Evolutionary conservation across 2,113 vertebrate species (phyloP), one percentile per base, ranked within the genome.

Genomic region (Synchiropus splendidus): DNA sequence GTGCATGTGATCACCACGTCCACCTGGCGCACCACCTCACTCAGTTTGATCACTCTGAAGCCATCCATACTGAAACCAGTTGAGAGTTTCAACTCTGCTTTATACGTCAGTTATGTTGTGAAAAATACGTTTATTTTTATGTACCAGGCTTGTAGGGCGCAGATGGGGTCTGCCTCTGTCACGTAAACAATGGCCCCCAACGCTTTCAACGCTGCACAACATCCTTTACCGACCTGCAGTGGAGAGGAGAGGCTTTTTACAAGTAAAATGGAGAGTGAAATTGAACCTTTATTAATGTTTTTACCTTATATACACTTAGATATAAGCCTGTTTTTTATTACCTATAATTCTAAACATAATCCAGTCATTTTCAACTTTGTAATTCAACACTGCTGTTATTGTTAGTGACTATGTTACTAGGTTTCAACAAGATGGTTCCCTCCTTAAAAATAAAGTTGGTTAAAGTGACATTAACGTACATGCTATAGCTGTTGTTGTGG

Each of bases 1-100:
- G 94, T 97, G 74, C 94, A 97, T 59, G 94, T 96, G 78, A 98
- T 91, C 63, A 98, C 87, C 1, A 98, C 70, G 61, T 98, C 93
- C 35, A 87, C 85, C 48, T 90, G 89, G 57, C 83, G 79, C 69
- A 92, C 80, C 3, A 93, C 83, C 58, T 97, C 91, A 12, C 75
- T 86, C 64, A 97, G 84, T 64, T 88, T 90, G 61, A 89, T 79
- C 77, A 96, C 83, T 69, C 89, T 87, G 77, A 94, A 91, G 45
- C 94, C 92, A 5, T 95, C 93, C 94, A 98, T 98, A 80, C 94
- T 98, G 68, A 11, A 48, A 64, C 61, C n/a, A n/a, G n/a, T n/a
- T n/a, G 61, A 61, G 11, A 4, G 10, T 8, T 5, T 27, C 8
- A 8, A 27, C 8, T 8, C 4, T 5, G 21, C 21, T 27, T n/a